These are phyloP conservation scores for Pseudomyrmex flavicornis DNA, from an alignment of 1,140 invertebrate species.

Conservation along the genomic window DNA sequence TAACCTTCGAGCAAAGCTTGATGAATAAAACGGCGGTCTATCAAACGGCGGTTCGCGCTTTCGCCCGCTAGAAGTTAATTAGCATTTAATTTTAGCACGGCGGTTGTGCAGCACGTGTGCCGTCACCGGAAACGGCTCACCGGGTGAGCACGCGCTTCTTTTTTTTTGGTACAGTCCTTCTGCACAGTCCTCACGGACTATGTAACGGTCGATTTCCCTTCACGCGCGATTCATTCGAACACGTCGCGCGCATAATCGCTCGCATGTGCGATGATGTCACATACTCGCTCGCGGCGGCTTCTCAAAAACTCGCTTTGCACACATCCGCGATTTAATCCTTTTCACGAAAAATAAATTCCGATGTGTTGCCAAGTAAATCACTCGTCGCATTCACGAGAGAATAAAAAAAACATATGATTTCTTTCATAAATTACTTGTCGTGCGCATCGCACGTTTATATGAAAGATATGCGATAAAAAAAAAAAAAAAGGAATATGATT, in stretches of 20 bases:
- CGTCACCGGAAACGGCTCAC: conserved; percentile 27
- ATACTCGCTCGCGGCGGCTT: neutral
- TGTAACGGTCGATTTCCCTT: conserved; percentile 70
- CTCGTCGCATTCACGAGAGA: no score
- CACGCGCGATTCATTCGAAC: conserved; percentile 73
- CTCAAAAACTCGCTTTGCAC: neutral
- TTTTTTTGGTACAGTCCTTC: conserved; percentile 57
- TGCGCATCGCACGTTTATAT: no score
- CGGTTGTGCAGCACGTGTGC: conserved; percentile 19
- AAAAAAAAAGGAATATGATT: no score
- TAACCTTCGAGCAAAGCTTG: neutral
- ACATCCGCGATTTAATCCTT: no score
- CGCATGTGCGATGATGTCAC: conserved; percentile 11
- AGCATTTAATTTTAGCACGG: conserved; percentile 53
- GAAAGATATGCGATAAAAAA: no score
- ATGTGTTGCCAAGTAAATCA: no score
- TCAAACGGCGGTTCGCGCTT: neutral
- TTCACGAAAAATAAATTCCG: no score
- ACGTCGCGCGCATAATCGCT: conserved; percentile 70
- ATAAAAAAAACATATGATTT: no score
- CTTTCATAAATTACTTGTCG: no score
- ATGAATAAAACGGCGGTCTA: neutral
- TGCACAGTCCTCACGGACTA: neutral
- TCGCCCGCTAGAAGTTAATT: conserved; percentile 44
- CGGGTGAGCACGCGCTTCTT: neutral